These are phyloP conservation scores for Enteromius afrohamiltoni DNA, from an alignment of 2,797 vertebrate genomes.

Conservation along the genomic window DNA sequence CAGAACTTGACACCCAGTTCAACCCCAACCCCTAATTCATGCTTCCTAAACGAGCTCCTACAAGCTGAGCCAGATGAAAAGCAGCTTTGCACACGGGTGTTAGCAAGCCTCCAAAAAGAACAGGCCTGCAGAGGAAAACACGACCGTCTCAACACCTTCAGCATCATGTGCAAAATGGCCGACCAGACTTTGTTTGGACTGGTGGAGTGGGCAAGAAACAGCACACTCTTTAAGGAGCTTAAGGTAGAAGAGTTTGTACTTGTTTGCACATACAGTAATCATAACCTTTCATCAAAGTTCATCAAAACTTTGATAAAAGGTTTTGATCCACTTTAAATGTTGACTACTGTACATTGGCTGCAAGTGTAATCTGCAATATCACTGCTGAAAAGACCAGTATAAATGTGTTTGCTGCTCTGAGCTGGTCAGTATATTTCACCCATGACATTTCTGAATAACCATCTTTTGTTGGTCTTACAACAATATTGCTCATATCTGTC, in stretches of 20 bases:
- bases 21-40: conserved; percentile 37
- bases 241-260: conserved; percentile 69
- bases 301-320: too few species aligned
- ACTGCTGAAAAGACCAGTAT: neutral
- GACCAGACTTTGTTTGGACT: conserved; percentile 83
- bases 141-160: conserved; percentile 82
- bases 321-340: too few species aligned
- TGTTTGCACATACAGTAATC: neutral
- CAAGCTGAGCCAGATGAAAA: conserved; percentile 79
- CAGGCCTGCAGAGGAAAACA: conserved; percentile 81
- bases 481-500: too few species aligned
- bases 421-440: neutral
- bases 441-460: neutral
- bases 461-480: neutral
- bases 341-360: too few species aligned
- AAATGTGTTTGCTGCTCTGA: neutral
- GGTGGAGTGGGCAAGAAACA: conserved; percentile 84
- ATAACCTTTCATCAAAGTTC: too few species aligned
- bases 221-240: conserved; percentile 80
- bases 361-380: neutral
- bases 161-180: conserved; percentile 86
- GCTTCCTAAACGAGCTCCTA: conserved; percentile 74
- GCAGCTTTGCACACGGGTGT: conserved; percentile 77
- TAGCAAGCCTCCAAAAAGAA: conserved; percentile 78
- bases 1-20: conserved; percentile 12